phyloP scores from a whole-genome alignment of 2,888 invertebrate species.

The Dolichopus griseipennis region DNA sequence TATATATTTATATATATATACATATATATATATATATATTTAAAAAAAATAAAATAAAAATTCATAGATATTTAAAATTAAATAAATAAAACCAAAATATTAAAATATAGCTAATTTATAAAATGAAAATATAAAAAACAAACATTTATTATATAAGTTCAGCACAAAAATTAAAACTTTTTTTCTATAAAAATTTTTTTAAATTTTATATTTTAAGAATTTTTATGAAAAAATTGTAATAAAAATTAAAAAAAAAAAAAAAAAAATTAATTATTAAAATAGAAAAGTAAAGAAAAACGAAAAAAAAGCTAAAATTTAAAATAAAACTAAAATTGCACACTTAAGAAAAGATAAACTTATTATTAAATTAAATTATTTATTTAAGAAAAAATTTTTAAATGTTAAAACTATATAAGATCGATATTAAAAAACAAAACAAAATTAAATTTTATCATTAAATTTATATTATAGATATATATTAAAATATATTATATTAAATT shows the following conservation, averaged over 20 bases:
- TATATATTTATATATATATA: no score
- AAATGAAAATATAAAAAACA: no score
- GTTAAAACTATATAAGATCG: background rate
- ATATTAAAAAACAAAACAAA: background rate
- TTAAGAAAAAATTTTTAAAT: background rate
- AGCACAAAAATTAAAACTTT: background rate
- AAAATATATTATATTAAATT: background rate
- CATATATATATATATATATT: no score
- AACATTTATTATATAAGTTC: background rate
- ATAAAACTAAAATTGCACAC: background rate
- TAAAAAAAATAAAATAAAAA: no score
- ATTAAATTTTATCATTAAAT: background rate
- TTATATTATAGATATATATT: background rate
- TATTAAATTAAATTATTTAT: background rate
- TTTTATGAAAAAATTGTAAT: conserved; percentile 32
- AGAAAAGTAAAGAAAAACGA: background rate
- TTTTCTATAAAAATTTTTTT: conserved; percentile 26
- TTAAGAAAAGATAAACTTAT: background rate
- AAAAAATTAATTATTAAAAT: background rate
- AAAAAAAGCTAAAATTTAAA: no score
- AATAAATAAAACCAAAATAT: background rate
- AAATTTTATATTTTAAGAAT: conserved; percentile 36
- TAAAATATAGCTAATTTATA: no score
- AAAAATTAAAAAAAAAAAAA: background rate
- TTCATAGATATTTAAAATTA: no score